Conservation (phyloP, 2,888 invertebrate species). For the Ctena decussata region DNA sequence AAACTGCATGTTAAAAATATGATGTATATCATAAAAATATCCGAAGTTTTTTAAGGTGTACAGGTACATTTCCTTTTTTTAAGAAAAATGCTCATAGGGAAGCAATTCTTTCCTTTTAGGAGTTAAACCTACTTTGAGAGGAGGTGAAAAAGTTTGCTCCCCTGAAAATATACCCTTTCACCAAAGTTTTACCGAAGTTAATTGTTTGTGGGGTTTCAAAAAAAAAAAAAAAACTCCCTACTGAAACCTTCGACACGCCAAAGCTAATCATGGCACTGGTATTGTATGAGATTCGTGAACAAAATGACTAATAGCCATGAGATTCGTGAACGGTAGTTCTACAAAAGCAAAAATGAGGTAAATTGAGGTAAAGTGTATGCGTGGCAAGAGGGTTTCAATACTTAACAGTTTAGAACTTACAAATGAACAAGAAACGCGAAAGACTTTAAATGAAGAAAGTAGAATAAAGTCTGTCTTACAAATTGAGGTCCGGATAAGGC, state of each 20-base stretch:
- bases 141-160: no score
- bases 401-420: background rate
- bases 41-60: no score
- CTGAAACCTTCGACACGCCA: background rate
- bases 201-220: background rate
- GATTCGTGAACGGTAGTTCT: background rate
- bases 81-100: no score
- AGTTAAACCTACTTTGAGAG: background rate
- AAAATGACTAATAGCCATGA: background rate
- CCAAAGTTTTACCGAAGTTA: background rate
- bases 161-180: background rate
- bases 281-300: background rate
- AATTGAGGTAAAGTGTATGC: background rate
- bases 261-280: background rate
- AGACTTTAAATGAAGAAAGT: background rate
- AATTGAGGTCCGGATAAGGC: background rate
- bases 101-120: background rate
- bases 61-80: no score
- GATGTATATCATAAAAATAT: no score
- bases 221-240: background rate
- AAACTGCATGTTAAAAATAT: no score
- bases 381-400: background rate
- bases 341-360: background rate
- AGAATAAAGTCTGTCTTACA: background rate
- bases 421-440: background rate